Conservation (phyloP, 2,113 vertebrate genomes). For the Triplophysa dalaica region DNA sequence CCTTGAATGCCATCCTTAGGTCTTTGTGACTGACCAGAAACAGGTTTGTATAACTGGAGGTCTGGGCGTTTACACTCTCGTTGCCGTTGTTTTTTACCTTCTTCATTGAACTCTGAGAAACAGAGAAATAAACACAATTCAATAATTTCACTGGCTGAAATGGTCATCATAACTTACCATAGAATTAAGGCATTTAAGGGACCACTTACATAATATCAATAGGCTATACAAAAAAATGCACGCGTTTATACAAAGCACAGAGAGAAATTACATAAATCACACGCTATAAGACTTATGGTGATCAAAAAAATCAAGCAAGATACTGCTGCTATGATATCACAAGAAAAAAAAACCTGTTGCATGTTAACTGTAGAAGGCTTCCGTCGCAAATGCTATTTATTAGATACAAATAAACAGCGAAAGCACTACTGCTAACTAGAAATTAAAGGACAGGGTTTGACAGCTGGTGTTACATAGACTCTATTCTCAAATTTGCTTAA, state of each 20-base stretch:
- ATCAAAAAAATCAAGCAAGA: neutral
- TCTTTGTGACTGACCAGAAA: slow-evolving; percentile 73
- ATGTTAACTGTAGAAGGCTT: neutral
- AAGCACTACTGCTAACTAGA: neutral
- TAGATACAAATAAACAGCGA: neutral
- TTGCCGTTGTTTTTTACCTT: slow-evolving; percentile 77
- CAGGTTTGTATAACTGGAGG: slow-evolving; percentile 84
- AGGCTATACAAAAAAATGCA: no score
- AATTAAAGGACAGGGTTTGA: neutral
- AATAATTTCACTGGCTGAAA: neutral
- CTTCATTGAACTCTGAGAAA: slow-evolving; percentile 66
- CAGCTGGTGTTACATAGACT: neutral
- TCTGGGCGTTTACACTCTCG: slow-evolving; percentile 86
- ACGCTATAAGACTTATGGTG: neutral
- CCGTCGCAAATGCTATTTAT: neutral
- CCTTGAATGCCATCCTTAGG: slow-evolving; percentile 67
- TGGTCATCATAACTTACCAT: no score
- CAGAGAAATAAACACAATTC: neutral
- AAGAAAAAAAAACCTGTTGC: slow-evolving; percentile 24
- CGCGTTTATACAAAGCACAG: neutral
- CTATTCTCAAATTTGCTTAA: neutral
- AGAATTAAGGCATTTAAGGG: no score
- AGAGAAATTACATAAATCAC: neutral
- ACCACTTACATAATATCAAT: no score
- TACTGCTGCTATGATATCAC: neutral